Conservation (phyloP, 2,113 vertebrate genomes). For the western clawed frog (Xenopus tropicalis) region UCB_Xtro_10.0 CM004444.2:157376001-157376500, state of each 20-base stretch:
- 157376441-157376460: conserved; percentile 4
- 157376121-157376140: too few species aligned
- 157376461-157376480: conserved; percentile 16
- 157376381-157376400: not conserved
- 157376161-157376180: too few species aligned
- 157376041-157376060: too few species aligned
- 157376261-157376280: not conserved
- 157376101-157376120: too few species aligned
- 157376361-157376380: not conserved
- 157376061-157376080: too few species aligned
- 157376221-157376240: too few species aligned
- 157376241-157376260: not conserved
- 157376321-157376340: conserved; percentile 3
- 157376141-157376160: too few species aligned
- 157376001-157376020: too few species aligned
- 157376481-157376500: not conserved
- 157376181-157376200: too few species aligned
- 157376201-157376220: too few species aligned
- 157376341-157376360: not conserved
- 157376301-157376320: not conserved
- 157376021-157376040: too few species aligned
- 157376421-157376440: not conserved
- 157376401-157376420: not conserved
- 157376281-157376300: not conserved
- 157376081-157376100: too few species aligned